Evolutionary conservation across 92 coral and sea anemone genomes (phyloP), one percentile per base, ranked within the genome.

Genomic region (Scolanthus callimorphus): DNA sequence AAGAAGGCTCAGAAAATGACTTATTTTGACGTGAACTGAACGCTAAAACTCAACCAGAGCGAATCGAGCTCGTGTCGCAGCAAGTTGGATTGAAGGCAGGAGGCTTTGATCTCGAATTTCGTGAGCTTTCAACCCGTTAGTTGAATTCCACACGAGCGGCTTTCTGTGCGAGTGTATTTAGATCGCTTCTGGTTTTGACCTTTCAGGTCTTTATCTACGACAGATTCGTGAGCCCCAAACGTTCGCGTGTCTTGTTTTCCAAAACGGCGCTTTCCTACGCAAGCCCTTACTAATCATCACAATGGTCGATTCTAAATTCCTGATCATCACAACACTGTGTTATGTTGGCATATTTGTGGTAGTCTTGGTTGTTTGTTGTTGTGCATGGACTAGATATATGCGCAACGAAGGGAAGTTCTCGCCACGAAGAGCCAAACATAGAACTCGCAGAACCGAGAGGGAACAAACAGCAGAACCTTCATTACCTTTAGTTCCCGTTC

Each of bases 271-370:
- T 31, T 31, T 54, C 53, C 48, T 20, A 17, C 49, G 17, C 21
- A 11, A 28, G 20, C n/a, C 20, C 28, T 50, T 15, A 15, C 41
- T 34, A 6, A 6, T 34, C 41, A n/a, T n/a, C n/a, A n/a, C n/a
- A n/a, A 87, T 82, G 96, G 83, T 80, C 44, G 86, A 73, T 62
- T 68, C 96, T 0, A 82, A 78, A 63, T 87, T 87, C 59, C 64
- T 87, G 13, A 63, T 87, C 24, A 78, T 87, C 23, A 87, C 96
- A 37, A 84, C 82, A n/a, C 44, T 87, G 34, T 87, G 96, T 43
- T 87, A 87, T 27, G 88, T 85, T 24, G 85, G 85, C 53, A 80
- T 87, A 43, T 60, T 76, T 67, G 71, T 67, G 22, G 90, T 87
- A 13, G 60, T 87, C 44, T 52, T 87, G 20, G 81, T 77, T 8